Evolutionary conservation across 2,888 invertebrate genomes (phyloP), one percentile per base, ranked within the genome.

Genomic region (Teleiodes luculella): DNA sequence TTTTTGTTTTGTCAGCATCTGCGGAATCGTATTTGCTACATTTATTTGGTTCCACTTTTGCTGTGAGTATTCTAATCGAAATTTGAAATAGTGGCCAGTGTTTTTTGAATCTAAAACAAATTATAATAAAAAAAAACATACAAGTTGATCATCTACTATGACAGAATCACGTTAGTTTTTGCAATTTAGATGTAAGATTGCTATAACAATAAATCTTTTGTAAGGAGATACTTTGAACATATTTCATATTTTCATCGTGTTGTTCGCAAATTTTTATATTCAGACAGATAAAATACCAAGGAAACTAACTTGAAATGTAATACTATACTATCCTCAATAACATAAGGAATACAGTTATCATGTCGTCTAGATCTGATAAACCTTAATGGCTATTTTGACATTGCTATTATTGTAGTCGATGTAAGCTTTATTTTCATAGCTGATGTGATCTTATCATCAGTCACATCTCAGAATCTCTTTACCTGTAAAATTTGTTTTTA

Each of bases 351-450:
- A 53, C 49, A 56, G 51, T 48, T 46, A 47, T 35, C 30, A 14
- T 45, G 57, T 58, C 48, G 57, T 58, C 61, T 59, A 58, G 37
- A 59, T 58, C 57, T 54, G 59, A 61, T 61, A 59, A 58, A n/a
- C 33, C 37, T 49, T 57, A 57, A 57, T 56, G 50, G 53, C 49
- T 11, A 48, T 55, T 41, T 54, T 53, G 47, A 45, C 33, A 45
- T 53, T 35, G 18, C 46, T 48, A 28, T 24, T 24, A n/a, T n/a
- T n/a, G n/a, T n/a, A n/a, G n/a, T n/a, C n/a, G n/a, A n/a, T n/a
- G n/a, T n/a, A n/a, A n/a, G n/a, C n/a, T n/a, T n/a, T n/a, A n/a
- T n/a, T n/a, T n/a, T n/a, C n/a, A n/a, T n/a, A n/a, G n/a, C n/a
- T n/a, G n/a, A n/a, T n/a, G n/a, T n/a, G n/a, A n/a, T n/a, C n/a